Conservation (phyloP, 2,888 invertebrate genomes). For the Nemotelus pantherinus region DNA sequence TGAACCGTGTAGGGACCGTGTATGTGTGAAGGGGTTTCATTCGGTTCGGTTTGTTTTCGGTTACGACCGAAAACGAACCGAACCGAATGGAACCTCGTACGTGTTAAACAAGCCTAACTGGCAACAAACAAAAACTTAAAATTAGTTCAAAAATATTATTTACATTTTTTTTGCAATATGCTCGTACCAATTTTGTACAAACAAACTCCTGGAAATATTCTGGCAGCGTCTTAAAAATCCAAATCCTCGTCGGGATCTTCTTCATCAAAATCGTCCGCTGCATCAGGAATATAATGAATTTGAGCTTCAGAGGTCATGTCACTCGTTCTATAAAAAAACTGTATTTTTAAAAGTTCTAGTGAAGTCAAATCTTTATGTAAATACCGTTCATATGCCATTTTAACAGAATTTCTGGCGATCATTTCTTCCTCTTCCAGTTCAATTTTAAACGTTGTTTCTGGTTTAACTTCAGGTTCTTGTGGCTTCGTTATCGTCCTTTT, state of each 20-base stretch:
- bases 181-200: background rate
- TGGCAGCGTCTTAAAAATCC: constrained; percentile 4
- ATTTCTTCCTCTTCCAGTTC: constrained; percentile 63
- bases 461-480: constrained; percentile 49
- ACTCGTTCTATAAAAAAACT: constrained; percentile 54
- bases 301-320: constrained; percentile 69
- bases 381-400: constrained; percentile 63
- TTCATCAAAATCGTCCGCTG: constrained; percentile 83
- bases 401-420: constrained; percentile 62
- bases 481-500: constrained; percentile 47
- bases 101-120: too few relatives aligned
- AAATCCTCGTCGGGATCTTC: constrained; percentile 90
- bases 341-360: background rate
- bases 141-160: too few relatives aligned
- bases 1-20: too few relatives aligned
- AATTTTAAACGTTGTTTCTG: constrained; percentile 61
- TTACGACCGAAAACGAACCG: too few relatives aligned
- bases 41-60: too few relatives aligned
- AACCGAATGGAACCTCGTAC: too few relatives aligned
- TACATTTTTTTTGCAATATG: too few relatives aligned
- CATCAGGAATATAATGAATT: constrained; percentile 81
- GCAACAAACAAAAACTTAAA: too few relatives aligned
- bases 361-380: background rate
- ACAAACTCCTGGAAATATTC: background rate
- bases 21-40: too few relatives aligned